Conservation (phyloP, 2,797 vertebrate genomes). For the Gymnopithys bicolor region DNA sequence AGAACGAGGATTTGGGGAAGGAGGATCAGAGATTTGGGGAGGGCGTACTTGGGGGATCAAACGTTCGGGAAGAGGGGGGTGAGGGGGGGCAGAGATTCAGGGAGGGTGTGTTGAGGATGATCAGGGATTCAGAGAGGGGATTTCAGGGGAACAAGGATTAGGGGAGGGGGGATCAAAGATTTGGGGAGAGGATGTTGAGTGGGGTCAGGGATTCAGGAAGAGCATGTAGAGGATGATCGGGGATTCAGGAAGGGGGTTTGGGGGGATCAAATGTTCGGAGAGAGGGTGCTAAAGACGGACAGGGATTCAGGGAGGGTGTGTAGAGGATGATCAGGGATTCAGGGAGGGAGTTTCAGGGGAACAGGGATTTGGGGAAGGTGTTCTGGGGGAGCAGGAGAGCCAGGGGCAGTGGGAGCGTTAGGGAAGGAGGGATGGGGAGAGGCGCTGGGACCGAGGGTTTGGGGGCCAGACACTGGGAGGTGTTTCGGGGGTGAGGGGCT, state of each 20-base stretch:
- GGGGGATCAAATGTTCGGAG: too few species aligned
- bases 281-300: neutral
- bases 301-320: neutral
- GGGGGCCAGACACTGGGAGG: neutral
- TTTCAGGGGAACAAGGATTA: neutral
- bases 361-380: neutral
- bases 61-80: too few species aligned
- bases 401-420: neutral
- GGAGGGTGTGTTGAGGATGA: neutral
- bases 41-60: too few species aligned
- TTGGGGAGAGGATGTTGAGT: neutral
- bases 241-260: too few species aligned
- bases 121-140: neutral
- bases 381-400: neutral
- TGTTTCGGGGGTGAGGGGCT: neutral
- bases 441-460: neutral
- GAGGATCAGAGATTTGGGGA: neutral
- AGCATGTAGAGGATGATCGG: too few species aligned
- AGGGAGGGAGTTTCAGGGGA: neutral
- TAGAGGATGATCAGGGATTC: neutral
- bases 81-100: neutral
- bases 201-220: neutral
- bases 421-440: accelerated
- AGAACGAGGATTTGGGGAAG: too few species aligned
- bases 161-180: neutral